Base-by-base conservation (phyloP, 2,113 vertebrate genomes). In the Phalacrocorax pelagicus region DNA sequence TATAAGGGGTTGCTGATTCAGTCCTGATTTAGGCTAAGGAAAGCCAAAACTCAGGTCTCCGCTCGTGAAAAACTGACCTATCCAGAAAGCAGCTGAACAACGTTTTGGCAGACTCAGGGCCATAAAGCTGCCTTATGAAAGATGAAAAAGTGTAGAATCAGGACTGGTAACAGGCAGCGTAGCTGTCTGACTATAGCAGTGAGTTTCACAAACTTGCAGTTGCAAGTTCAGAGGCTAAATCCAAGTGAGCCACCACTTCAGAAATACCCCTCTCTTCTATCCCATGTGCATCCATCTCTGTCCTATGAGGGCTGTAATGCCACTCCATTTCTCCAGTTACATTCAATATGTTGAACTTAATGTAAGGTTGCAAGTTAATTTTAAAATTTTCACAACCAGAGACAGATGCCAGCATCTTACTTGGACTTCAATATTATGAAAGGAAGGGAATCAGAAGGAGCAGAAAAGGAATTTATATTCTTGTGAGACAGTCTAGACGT, bases 321-420 rank as follows among this genome's bases (percentile, higher is more conserved):
- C 17, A 22, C 15, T 59, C 27, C 6, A 30, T 69, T 73, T 70
- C 44, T 30, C 30, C 0, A 0, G 4, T 61, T 52, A 55, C 4
- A 38, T 32, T 71, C 15, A 26, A 7, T 49, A 78, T 17, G 12
- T 59, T 62, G 32, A 86, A 72, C 17, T 71, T 61, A 51, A 59
- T 15, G 26, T 4, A 59, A 61, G 9, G 12, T 6, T 74, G 51
- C 17, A 74, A 58, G 15, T 58, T 84, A 2, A 66, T 54, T 78
- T 90, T 57, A 16, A 6, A 49, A 34, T 84, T 87, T 92, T 81
- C 51, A 81, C 46, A 78, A 61, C 18, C 9, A 46, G 26, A 75
- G 34, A 15, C 34, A 65, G 51, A 62, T 19, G 74, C 2, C 11
- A 61, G 36, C 7, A 81, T 59, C 15, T 85, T 75, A 42, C 3